Evolutionary conservation across 2,797 vertebrate genomes (phyloP), one percentile per base, ranked within the genome.

Genomic region (Acomys russatus): DNA sequence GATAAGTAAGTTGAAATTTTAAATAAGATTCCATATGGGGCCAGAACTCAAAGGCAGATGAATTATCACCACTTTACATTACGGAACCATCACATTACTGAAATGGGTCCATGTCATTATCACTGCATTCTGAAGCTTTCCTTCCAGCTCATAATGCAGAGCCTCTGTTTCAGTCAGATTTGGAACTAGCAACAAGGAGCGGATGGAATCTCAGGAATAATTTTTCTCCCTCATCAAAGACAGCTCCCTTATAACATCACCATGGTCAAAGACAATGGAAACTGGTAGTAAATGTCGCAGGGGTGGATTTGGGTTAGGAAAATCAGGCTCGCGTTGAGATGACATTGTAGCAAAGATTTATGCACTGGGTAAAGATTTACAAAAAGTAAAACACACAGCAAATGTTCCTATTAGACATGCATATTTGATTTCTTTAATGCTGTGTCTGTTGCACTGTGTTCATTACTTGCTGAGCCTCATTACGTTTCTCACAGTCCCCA

Each of bases 1-100:
- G 51, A 70, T 78, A 88, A 88, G 44, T 71, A 59, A 74, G 77
- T 80, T 91, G 71, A 88, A 95, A 74, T 66, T 38, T 49, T 83
- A 90, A 66, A 30, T 54, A 73, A 66, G 71, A 12, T 70, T 83
- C 10, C 20, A 74, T 23, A n/a, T 0, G 66, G 18, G 3, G 11
- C 28, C 49, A 35, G 38, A 94, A 87, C 51, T 63, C 51, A 70
- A 95, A 91, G n/a, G 59, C 17, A 90, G 64, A 94, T 66, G 23
- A 66, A 89, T 51, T 44, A 83, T 76, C 20, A 28, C 63, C 66
- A 68, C 91, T 91, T 94, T 92, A 54, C 18, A 56, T 92, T 66
- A n/a, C 35, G 35, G 12, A 80, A 66, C 66, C 28, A 63, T 59
- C 18, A 59, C 56, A 59, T 59, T 59, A 59, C 56, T 59, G 15